Evolutionary conservation across 2,797 vertebrate species (phyloP), one percentile per base, ranked within the genome.

Genomic region (Pseudochirops corinnae): DNA sequence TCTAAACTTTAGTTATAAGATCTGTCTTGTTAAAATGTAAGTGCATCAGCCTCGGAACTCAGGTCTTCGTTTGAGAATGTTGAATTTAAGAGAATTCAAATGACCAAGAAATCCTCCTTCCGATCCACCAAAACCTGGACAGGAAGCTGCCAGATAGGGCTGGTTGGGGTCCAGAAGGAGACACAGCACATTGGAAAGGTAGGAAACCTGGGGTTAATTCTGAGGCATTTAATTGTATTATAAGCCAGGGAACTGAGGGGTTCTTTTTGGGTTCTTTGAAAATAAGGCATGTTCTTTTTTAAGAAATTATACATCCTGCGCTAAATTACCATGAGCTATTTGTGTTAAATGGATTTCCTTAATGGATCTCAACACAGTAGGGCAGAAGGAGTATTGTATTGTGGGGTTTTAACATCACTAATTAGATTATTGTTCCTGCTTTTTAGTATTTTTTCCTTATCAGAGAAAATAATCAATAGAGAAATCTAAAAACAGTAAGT

Each of bases 21-120:
- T 91, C 7, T 3, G 53, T 31, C 31, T 94, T 92, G n/a, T 4
- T 0, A 46, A 92, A 67, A 82, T 92, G 93, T 5, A 95, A 0
- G 46, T 93, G 2, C 95, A 55, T 28, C 53, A 13, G 14, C 26
- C 13, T 93, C 29, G 95, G 60, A 92, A 92, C 55, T 92, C 33
- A 82, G 93, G 9, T 92, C 6, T 95, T 90, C 46, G 55, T 93
- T 93, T 93, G 29, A 91, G 1, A 46, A 55, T 92, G 93, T 94
- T 96, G 16, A 93, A 95, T 92, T 95, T 93, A 94, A 96, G 93
- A 53, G 91, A 91, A 90, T 91, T 50, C 91, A 94, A 95, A 67
- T 74, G 24, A 94, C 28, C 92, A 92, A 92, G 96, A 96, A 93
- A 53, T 18, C 94, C 24, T 92, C 95, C 94, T 96, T 29, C 12